Evolutionary conservation across 2,797 vertebrate genomes (phyloP).

Genomic region (Onychomys torridus): DNA sequence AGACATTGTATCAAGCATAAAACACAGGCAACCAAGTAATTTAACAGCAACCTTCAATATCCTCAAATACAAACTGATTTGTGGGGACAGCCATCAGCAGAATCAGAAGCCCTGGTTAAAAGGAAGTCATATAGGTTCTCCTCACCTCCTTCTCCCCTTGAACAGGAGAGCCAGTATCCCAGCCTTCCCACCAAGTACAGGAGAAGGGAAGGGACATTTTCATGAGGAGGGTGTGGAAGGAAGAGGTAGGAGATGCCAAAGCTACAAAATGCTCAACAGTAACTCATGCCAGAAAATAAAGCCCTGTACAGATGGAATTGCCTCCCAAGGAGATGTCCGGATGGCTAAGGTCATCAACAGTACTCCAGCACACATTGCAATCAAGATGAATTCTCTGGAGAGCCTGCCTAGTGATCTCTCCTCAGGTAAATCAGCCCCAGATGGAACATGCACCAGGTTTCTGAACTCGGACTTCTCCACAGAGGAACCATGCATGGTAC

Average conservation of each 20-base stretch:
- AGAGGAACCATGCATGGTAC: background rate
- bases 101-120: background rate
- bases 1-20: background rate
- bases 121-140: accelerated
- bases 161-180: background rate
- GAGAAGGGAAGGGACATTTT: too few relatives aligned
- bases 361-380: background rate
- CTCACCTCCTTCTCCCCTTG: accelerated
- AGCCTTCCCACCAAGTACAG: background rate
- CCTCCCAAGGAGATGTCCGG: accelerated
- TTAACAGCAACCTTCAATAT: background rate
- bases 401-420: background rate
- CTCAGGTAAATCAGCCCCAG: background rate
- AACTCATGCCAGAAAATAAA: background rate
- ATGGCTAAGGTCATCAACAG: background rate
- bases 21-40: background rate
- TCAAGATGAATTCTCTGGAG: background rate
- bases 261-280: background rate
- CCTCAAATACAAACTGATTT: background rate
- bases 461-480: background rate
- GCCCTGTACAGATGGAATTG: background rate
- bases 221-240: too few relatives aligned
- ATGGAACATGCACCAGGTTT: background rate
- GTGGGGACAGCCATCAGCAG: background rate
- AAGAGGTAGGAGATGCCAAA: too few relatives aligned